A percentile compares a stretch with the other conserved stretches of the same genome.
Evolutionary conservation across 2,888 invertebrate genomes (phyloP).

Genomic region (Archips crataeganus): DNA sequence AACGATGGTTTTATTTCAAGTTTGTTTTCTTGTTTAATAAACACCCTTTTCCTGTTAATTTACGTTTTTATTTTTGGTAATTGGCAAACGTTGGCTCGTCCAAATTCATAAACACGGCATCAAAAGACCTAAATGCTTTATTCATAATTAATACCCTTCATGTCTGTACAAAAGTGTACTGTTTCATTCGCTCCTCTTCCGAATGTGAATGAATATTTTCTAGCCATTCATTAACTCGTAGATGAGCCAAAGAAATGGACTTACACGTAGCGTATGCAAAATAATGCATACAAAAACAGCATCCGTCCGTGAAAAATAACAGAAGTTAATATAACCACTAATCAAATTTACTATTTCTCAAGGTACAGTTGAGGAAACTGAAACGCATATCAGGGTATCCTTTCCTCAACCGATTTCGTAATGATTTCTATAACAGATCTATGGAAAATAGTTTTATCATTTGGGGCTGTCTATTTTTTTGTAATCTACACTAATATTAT

Average conservation of each 20-base stretch:
- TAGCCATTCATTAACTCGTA: slow-evolving; percentile 48
- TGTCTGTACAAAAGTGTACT: slow-evolving; percentile 32
- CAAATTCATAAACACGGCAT: slow-evolving; percentile 2
- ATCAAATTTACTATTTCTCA: too few relatives aligned
- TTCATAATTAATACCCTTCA: slow-evolving; percentile 28
- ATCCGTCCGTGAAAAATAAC: too few relatives aligned
- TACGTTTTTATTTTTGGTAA: slow-evolving; percentile 12
- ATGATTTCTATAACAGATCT: too few relatives aligned
- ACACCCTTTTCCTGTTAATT: background rate
- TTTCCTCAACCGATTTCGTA: too few relatives aligned
- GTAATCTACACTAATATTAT: too few relatives aligned
- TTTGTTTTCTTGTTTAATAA: slow-evolving; percentile 9
- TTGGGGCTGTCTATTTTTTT: too few relatives aligned
- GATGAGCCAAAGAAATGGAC: slow-evolving; percentile 26
- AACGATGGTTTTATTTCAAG: background rate
- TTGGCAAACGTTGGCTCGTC: background rate
- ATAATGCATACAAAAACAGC: slow-evolving; percentile 38
- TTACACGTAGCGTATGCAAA: slow-evolving; percentile 39
- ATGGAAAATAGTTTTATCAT: too few relatives aligned
- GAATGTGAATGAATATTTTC: slow-evolving; percentile 50
- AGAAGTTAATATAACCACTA: too few relatives aligned
- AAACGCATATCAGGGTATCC: too few relatives aligned
- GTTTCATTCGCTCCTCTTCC: slow-evolving; percentile 46
- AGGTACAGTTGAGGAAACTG: too few relatives aligned
- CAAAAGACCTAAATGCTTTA: slow-evolving; percentile 21